Percentiles rank a stretch among this genome's conserved stretches.
phyloP scores from a whole-genome alignment of 2,888 invertebrate genomes.

The Euclidia mi region DNA sequence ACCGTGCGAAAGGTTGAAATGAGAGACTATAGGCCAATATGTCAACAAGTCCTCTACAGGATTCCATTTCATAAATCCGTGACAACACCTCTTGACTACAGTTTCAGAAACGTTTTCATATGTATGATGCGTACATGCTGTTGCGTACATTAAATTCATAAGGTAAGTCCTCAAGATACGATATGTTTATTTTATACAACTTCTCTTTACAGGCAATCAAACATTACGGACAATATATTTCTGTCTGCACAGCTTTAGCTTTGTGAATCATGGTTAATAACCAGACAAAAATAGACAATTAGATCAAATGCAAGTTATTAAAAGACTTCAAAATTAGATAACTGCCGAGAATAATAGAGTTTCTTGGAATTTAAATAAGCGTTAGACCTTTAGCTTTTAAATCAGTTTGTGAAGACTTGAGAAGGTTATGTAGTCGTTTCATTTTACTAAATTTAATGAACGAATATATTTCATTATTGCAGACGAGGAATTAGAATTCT shows the following conservation, averaged over 20 bases:
- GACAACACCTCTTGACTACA: constrained; percentile 31
- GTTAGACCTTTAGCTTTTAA: neutral
- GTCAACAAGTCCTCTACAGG: constrained; percentile 22
- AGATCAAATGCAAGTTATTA: constrained; percentile 24
- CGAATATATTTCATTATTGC: too few species aligned
- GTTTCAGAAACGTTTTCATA: constrained; percentile 41
- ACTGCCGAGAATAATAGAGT: constrained; percentile 28
- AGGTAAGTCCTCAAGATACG: constrained; percentile 25
- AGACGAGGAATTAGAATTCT: too few species aligned
- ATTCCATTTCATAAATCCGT: constrained; percentile 32
- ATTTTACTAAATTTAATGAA: too few species aligned
- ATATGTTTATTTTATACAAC: constrained; percentile 24
- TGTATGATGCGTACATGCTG: constrained; percentile 48
- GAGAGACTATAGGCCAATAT: too few species aligned
- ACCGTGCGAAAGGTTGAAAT: too few species aligned
- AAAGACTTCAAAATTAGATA: constrained; percentile 34
- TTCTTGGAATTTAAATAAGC: constrained; percentile 22
- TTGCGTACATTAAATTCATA: constrained; percentile 40
- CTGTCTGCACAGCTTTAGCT: too few species aligned
- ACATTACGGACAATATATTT: too few species aligned
- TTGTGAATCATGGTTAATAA: constrained; percentile 32
- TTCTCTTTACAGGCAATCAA: neutral
- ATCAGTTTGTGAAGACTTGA: constrained; percentile 2
- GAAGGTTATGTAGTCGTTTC: neutral
- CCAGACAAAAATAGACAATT: constrained; percentile 37